A percentile compares a stretch with the other conserved stretches of the same genome.
phyloP scores from a whole-genome alignment of 1,140 invertebrate genomes.

The Helicoverpa zea region DNA sequence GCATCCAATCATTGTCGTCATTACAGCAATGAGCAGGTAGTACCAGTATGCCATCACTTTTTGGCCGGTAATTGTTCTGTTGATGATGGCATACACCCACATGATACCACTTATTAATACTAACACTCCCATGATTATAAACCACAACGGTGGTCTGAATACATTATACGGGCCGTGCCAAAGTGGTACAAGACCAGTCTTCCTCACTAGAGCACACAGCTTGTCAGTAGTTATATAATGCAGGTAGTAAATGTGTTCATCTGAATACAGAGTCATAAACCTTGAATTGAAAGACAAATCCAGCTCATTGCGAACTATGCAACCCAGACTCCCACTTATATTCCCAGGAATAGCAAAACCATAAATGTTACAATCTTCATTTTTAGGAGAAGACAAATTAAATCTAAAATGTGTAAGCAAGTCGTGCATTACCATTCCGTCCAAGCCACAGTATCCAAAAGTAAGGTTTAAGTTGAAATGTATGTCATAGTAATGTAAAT shows the following conservation, averaged over 20 bases:
- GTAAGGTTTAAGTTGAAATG: constrained; percentile 40
- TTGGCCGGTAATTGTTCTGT: background rate
- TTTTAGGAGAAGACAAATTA: constrained; percentile 42
- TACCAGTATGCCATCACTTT: background rate
- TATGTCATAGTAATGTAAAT: constrained; percentile 46
- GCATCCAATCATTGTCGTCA: constrained; percentile 49
- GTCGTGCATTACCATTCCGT: constrained; percentile 55
- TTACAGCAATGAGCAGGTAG: constrained; percentile 30
- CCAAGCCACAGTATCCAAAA: constrained; percentile 56
- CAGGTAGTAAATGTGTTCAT: constrained; percentile 47
- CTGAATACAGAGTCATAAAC: constrained; percentile 51
- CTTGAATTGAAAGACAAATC: constrained; percentile 59
- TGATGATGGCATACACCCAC: constrained; percentile 12
- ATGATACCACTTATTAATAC: constrained; percentile 15
- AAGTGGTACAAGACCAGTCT: constrained; percentile 46
- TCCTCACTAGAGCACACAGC: constrained; percentile 43
- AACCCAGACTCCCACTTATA: constrained; percentile 47
- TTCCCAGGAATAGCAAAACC: constrained; percentile 42
- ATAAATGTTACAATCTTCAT: constrained; percentile 36
- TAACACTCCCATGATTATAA: constrained; percentile 21
- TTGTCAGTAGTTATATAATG: constrained; percentile 45
- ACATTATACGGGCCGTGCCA: constrained; percentile 51
- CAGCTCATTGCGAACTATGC: constrained; percentile 41
- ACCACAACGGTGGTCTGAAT: constrained; percentile 9
- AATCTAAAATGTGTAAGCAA: constrained; percentile 53